Evolutionary conservation across 2,797 vertebrate genomes (phyloP).

Genomic region (Oophaga sylvatica): DNA sequence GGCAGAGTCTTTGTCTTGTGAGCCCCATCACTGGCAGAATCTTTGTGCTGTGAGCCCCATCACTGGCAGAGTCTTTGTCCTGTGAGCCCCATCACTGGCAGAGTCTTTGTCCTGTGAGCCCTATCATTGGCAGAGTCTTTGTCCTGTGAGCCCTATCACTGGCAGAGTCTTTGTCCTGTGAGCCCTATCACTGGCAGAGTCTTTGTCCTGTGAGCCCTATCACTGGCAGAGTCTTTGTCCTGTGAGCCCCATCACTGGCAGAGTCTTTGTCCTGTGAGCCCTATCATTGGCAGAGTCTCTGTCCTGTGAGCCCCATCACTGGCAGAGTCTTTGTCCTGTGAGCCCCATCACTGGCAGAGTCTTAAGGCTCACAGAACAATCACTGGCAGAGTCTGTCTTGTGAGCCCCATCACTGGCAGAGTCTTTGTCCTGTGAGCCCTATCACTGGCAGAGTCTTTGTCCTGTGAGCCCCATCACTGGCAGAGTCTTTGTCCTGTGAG

Average conservation of each 20-base stretch:
- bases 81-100: background rate
- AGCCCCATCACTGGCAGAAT: no score
- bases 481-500: background rate
- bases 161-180: background rate
- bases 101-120: no score
- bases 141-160: background rate
- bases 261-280: background rate
- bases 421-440: background rate
- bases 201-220: no score
- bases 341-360: background rate
- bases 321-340: background rate
- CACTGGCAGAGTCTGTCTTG: background rate
- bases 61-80: background rate
- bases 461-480: no score
- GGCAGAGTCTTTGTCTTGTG: no score
- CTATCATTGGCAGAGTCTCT: background rate
- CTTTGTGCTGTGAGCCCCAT: background rate
- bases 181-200: background rate
- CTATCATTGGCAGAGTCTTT: background rate
- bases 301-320: background rate
- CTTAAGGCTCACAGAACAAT: no score
- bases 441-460: background rate
- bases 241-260: background rate
- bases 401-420: background rate
- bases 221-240: background rate